Evolutionary conservation across 2,888 invertebrate species (phyloP).

Genomic region (Alsophila aescularia): DNA sequence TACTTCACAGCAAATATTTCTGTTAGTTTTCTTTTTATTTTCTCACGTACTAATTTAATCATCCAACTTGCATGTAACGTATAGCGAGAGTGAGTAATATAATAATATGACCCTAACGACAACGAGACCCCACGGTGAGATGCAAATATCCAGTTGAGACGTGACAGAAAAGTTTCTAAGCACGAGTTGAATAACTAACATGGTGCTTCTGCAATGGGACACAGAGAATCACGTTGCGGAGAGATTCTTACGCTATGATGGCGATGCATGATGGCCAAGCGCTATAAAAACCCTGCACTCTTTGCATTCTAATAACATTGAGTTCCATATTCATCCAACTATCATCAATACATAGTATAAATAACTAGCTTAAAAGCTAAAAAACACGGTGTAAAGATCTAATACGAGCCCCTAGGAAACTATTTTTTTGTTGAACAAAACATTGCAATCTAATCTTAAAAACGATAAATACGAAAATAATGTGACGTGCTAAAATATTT

Average conservation of each 20-base stretch:
- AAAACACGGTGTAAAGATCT: too few relatives aligned
- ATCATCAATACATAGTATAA: too few relatives aligned
- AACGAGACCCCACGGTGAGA: conserved; percentile 68
- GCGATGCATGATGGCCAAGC: too few relatives aligned
- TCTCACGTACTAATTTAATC: conserved; percentile 24
- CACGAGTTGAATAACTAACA: conserved; percentile 69
- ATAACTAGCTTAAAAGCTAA: too few relatives aligned
- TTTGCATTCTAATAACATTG: too few relatives aligned
- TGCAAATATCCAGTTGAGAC: conserved; percentile 73
- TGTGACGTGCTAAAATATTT: too few relatives aligned
- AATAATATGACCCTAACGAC: conserved; percentile 68
- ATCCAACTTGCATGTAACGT: conserved; percentile 31
- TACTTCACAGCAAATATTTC: not conserved
- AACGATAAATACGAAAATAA: too few relatives aligned
- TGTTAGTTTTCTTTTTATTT: conserved; percentile 15
- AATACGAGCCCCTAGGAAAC: too few relatives aligned
- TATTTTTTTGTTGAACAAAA: too few relatives aligned
- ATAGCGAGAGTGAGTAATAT: conserved; percentile 52
- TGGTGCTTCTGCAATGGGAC: conserved; percentile 51
- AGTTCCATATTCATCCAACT: too few relatives aligned
- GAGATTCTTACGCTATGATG: not conserved
- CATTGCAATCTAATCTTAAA: too few relatives aligned
- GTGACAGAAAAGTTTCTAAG: conserved; percentile 65
- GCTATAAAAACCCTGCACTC: too few relatives aligned
- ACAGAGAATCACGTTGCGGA: conserved; percentile 17